These are phyloP conservation scores for Pachyseris speciosa DNA, from an alignment of 64 coral and sea anemone species.

Conservation along the genomic window DNA sequence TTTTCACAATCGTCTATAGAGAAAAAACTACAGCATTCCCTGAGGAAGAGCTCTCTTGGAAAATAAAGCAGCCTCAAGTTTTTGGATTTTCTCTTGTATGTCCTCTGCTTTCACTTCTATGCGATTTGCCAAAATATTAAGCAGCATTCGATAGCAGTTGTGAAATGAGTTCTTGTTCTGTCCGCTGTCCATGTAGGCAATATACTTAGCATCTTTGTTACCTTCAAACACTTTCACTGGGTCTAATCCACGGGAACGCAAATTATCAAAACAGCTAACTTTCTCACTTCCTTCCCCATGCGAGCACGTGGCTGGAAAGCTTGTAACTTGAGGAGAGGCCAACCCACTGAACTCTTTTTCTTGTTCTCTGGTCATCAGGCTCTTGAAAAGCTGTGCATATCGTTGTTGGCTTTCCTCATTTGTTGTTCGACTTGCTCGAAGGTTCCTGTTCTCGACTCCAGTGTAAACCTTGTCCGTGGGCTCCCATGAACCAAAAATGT, in stretches of 20 bases:
- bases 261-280: constrained; percentile 7
- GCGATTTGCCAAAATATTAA: constrained; percentile 21
- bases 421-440: not conserved
- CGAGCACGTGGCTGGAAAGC: constrained; percentile 41
- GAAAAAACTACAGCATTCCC: not conserved
- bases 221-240: not conserved
- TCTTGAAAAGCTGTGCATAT: constrained; percentile 25
- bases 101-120: constrained; percentile 37
- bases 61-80: constrained; percentile 35
- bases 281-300: not conserved
- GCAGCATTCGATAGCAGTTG: not conserved
- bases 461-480: constrained; percentile 38
- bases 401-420: not conserved
- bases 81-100: constrained; percentile 1
- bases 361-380: not conserved
- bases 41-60: not conserved
- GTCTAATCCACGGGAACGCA: not conserved
- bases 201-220: constrained; percentile 17
- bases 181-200: not conserved
- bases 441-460: not conserved
- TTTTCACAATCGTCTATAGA: no score
- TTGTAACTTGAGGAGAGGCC: not conserved
- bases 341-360: not conserved
- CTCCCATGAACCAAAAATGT: constrained; percentile 69
- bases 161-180: not conserved